phyloP scores from a whole-genome alignment of 2,888 invertebrate genomes.

The Cantharis nigra region DNA sequence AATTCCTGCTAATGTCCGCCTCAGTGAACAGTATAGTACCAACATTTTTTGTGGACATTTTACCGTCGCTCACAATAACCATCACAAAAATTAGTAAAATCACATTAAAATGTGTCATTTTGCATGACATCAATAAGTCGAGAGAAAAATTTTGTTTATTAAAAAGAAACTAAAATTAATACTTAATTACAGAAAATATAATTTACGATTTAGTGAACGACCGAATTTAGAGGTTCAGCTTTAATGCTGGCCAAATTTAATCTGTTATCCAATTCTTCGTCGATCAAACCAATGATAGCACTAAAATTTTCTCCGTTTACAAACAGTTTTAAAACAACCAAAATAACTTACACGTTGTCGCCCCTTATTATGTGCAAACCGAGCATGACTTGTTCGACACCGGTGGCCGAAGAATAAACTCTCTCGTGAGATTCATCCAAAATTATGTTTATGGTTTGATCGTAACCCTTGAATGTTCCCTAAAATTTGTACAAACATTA shows the following conservation, averaged over 20 bases:
- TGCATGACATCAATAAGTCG: not conserved
- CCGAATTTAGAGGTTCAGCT: conserved; percentile 82
- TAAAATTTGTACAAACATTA: conserved; percentile 49
- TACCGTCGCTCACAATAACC: not conserved
- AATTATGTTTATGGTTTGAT: conserved; percentile 98
- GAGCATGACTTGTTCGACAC: conserved; percentile 93
- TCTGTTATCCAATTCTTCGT: conserved; percentile 81
- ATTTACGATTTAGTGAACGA: conserved; percentile 68
- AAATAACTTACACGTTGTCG: conserved; percentile 84
- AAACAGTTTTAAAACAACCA: not conserved
- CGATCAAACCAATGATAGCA: conserved; percentile 82
- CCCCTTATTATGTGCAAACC: conserved; percentile 98
- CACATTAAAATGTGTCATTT: not conserved
- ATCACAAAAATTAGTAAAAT: not conserved
- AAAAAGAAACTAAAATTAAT: not conserved
- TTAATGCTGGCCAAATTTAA: conserved; percentile 79
- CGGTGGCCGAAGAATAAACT: conserved; percentile 91
- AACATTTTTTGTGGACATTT: conserved; percentile 28
- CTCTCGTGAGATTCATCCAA: conserved; percentile 97
- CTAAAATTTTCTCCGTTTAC: conserved; percentile 51
- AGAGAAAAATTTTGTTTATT: not conserved
- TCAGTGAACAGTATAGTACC: conserved; percentile 52
- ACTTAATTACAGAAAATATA: not conserved
- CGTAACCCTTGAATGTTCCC: conserved; percentile 97
- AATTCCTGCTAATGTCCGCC: conserved; percentile 47